Conservation (phyloP, 1,140 invertebrate species). For the Drosophila auraria region DNA sequence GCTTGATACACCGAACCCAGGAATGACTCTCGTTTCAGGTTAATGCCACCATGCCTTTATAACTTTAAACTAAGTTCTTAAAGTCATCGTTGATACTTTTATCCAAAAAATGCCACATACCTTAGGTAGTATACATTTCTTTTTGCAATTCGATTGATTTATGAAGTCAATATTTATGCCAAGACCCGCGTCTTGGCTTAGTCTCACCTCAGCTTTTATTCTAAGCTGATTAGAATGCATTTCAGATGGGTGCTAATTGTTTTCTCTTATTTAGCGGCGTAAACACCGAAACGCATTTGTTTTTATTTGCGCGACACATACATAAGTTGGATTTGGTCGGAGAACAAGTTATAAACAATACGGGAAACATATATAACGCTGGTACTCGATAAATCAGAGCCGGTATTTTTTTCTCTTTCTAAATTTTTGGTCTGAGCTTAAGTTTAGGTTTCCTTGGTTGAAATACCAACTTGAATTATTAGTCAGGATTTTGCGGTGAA, state of each 20-base stretch:
- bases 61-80: too few relatives aligned
- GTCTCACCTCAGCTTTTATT: constrained; percentile 13
- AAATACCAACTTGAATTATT: constrained; percentile 64
- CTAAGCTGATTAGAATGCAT: constrained; percentile 39
- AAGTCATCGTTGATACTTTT: too few relatives aligned
- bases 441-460: constrained; percentile 45
- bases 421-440: constrained; percentile 21
- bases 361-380: constrained; percentile 37
- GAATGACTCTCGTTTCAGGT: not conserved
- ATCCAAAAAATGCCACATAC: not conserved
- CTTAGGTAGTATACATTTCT: not conserved
- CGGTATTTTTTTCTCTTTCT: constrained; percentile 22
- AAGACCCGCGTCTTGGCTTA: constrained; percentile 2
- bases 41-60: not conserved
- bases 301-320: constrained; percentile 34
- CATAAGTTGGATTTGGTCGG: constrained; percentile 23
- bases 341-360: constrained; percentile 67
- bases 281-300: constrained; percentile 48
- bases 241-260: constrained; percentile 51
- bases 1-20: not conserved
- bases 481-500: constrained; percentile 44
- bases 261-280: constrained; percentile 20
- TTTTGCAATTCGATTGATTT: constrained; percentile 2
- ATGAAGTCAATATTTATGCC: constrained; percentile 9
- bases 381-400: constrained; percentile 40